phyloP scores from a whole-genome alignment of 2,888 invertebrate genomes.

The Drosophila acutilabella region DNA sequence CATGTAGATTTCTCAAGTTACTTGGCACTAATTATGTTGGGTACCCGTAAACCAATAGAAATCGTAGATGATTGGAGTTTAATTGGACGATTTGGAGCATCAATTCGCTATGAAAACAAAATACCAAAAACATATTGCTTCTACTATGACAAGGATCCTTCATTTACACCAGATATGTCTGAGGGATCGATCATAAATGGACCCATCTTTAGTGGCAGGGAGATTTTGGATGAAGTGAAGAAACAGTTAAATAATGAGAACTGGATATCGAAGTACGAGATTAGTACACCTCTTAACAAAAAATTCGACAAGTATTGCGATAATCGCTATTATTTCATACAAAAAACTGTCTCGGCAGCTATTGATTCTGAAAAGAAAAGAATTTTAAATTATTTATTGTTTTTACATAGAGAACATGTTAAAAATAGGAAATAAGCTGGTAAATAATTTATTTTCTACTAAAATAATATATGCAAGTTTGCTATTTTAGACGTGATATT shows the following conservation, averaged over 20 bases:
- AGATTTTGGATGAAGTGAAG: constrained; percentile 1
- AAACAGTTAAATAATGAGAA: constrained; percentile 3
- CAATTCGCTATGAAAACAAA: constrained; percentile 1
- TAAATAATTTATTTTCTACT: too few species aligned
- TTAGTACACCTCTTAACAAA: constrained; percentile 10
- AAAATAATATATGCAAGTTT: too few species aligned
- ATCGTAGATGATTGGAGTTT: constrained; percentile 18
- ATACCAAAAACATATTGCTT: constrained; percentile 27
- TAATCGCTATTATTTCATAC: constrained; percentile 5
- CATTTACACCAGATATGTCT: too few species aligned
- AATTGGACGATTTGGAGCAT: constrained; percentile 11
- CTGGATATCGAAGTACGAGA: constrained; percentile 19
- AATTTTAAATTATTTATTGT: constrained; percentile 5
- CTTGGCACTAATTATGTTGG: constrained; percentile 23
- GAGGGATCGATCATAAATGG: constrained; percentile 1
- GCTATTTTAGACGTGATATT: too few species aligned
- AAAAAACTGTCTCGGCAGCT: constrained; percentile 5
- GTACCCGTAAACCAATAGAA: constrained; percentile 1
- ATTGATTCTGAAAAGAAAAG: background rate
- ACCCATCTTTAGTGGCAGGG: background rate
- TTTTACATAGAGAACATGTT: constrained; percentile 9
- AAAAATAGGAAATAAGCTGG: background rate
- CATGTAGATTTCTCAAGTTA: background rate
- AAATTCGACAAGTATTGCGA: background rate
- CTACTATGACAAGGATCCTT: background rate